Evolutionary conservation across 2,113 vertebrate genomes (phyloP), one percentile per base, ranked within the genome.

Genomic region (Gymnocephalus cernua): DNA sequence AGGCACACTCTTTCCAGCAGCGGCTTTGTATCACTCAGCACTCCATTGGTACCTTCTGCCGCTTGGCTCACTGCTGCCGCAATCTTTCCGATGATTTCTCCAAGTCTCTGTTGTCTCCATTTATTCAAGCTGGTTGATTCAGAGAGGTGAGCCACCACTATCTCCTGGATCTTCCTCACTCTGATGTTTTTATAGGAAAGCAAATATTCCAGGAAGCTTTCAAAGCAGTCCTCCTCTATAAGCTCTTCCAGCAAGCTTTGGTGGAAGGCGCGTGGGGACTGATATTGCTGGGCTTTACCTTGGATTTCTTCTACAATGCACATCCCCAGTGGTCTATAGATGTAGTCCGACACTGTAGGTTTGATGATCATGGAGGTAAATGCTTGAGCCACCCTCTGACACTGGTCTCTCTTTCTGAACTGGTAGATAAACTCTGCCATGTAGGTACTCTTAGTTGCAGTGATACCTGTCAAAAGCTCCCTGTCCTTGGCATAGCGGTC

Each of bases 351-450:
- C 1, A 92, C 89, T 64, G 90, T 88, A 4, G 94, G 93, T 86
- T 87, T 94, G 51, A 95, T 66, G 38, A 94, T 86, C 67, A 89
- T 89, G 4, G 72, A 78, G 35, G 66, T 89, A 64, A 95, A 95
- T 6, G 84, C 64, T 47, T 69, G 65, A 45, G 93, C 91, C 63
- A 89, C 38, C 56, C 87, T 94, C 56, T 91, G 90, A 35, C 92
- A 91, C 73, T 95, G 88, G 41, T 95, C 91, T 68, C 85, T 92
- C 59, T 94, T 94, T 25, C 91, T 82, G 83, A 92, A 95, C 57
- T 87, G 67, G 69, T 93, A 91, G 4, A 92, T 84, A 69, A 95
- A 95, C 53, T 88, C 57, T 11, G 75, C 77, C 66, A 79, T 41
- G 56, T 85, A 80, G 2, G 9, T 58, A 0, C 44, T 70, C 83